Conservation (phyloP, 2,797 vertebrate genomes). For the Esox masquinongy region DNA sequence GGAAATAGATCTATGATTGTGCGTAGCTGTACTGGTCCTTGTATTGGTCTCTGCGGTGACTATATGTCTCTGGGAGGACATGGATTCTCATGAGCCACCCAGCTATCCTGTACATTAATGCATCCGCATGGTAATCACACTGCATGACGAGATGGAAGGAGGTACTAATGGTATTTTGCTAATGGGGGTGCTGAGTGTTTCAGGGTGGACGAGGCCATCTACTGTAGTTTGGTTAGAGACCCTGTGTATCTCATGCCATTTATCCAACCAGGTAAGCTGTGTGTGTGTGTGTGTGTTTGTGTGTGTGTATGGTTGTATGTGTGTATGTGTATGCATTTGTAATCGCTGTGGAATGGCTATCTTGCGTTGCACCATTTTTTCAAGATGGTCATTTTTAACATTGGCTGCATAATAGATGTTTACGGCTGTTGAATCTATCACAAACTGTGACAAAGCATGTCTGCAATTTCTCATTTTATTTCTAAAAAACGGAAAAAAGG, state of each 20-base stretch:
- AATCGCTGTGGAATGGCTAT: no score
- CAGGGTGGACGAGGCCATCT: conserved; percentile 8
- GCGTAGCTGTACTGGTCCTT: not conserved
- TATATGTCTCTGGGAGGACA: not conserved
- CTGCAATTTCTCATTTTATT: no score
- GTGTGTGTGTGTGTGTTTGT: no score
- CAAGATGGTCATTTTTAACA: no score
- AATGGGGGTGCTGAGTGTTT: conserved; percentile 12
- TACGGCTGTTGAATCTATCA: no score
- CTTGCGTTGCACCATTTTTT: no score
- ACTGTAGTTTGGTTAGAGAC: not conserved
- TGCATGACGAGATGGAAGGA: conserved; percentile 8
- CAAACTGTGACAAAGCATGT: no score
- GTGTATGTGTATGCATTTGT: no score
- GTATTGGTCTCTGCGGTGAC: not conserved
- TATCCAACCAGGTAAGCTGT: not conserved
- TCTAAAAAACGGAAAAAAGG: no score
- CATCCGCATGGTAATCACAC: conserved; percentile 1
- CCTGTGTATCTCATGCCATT: not conserved
- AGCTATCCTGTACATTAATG: conserved; percentile 2
- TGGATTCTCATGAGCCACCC: no score
- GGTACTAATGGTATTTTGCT: conserved; percentile 8
- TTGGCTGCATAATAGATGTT: no score
- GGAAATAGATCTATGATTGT: not conserved
- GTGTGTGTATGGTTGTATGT: no score